These are phyloP conservation scores for Calcarius ornatus DNA, from an alignment of 2,113 vertebrate species.

Conservation along the genomic window DNA sequence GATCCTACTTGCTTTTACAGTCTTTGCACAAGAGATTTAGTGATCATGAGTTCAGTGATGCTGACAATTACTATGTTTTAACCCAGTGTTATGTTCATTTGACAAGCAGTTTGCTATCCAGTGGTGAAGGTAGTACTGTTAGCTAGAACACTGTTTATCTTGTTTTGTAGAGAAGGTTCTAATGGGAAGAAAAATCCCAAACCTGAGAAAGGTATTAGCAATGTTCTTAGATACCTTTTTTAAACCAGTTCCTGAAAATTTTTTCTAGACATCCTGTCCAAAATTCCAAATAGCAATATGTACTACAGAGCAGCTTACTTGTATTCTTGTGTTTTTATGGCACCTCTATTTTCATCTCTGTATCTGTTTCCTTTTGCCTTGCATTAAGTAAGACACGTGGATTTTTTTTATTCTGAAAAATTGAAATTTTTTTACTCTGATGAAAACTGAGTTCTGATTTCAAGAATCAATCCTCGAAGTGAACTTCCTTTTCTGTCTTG, in stretches of 20 bases:
- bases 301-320: not conserved
- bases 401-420: not conserved
- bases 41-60: not conserved
- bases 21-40: not conserved
- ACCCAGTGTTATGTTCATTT: not conserved
- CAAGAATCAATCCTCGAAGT: not conserved
- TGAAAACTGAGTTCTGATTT: not conserved
- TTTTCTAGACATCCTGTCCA: not conserved
- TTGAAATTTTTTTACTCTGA: not conserved
- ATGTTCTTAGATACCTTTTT: not conserved
- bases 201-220: not conserved
- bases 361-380: not conserved
- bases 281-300: not conserved
- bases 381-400: not conserved
- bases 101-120: not conserved
- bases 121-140: not conserved
- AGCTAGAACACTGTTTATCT: not conserved
- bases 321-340: not conserved
- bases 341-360: fast-evolving
- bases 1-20: not conserved
- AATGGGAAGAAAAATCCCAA: fast-evolving
- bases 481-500: not conserved
- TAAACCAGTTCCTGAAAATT: not conserved
- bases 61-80: not conserved
- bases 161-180: not conserved